These are phyloP conservation scores for Venustaconcha ellipsiformis DNA, from an alignment of 1,140 invertebrate species.

Conservation along the genomic window DNA sequence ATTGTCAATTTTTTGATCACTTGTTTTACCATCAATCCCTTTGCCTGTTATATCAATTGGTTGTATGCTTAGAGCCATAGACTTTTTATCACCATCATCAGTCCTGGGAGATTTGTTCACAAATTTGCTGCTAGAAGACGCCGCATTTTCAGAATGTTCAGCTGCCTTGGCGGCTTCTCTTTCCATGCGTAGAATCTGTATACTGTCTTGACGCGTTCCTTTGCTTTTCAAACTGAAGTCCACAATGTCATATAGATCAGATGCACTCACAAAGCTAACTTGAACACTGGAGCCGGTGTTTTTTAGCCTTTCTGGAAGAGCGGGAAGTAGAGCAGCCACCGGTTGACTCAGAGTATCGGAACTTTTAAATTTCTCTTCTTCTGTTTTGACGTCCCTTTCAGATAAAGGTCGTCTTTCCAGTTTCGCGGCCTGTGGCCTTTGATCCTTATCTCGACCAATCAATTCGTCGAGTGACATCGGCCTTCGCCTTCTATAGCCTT, in stretches of 20 bases:
- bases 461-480: slow-evolving; percentile 24
- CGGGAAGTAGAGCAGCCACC: slow-evolving; percentile 1
- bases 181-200: slow-evolving; percentile 19
- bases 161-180: neutral
- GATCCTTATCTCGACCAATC: slow-evolving; percentile 20
- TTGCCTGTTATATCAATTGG: too few relatives aligned
- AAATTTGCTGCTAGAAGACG: neutral
- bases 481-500: slow-evolving; percentile 11
- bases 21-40: too few relatives aligned
- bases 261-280: slow-evolving; percentile 27
- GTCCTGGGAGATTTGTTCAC: too few relatives aligned
- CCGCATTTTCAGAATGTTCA: neutral
- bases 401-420: slow-evolving; percentile 8
- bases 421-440: slow-evolving; percentile 11
- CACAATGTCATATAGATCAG: slow-evolving; percentile 30
- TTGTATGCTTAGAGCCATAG: too few relatives aligned
- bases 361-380: neutral
- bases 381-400: slow-evolving; percentile 4
- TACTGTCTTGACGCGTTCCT: slow-evolving; percentile 17
- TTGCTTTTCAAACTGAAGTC: slow-evolving; percentile 27
- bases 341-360: neutral
- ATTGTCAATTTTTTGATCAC: too few relatives aligned
- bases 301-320: slow-evolving; percentile 10
- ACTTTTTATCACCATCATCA: too few relatives aligned
- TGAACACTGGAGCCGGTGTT: slow-evolving; percentile 18